Evolutionary conservation across 2,797 vertebrate species (phyloP), one percentile per base, ranked within the genome.

Genomic region (Phylloscopus collybita): DNA sequence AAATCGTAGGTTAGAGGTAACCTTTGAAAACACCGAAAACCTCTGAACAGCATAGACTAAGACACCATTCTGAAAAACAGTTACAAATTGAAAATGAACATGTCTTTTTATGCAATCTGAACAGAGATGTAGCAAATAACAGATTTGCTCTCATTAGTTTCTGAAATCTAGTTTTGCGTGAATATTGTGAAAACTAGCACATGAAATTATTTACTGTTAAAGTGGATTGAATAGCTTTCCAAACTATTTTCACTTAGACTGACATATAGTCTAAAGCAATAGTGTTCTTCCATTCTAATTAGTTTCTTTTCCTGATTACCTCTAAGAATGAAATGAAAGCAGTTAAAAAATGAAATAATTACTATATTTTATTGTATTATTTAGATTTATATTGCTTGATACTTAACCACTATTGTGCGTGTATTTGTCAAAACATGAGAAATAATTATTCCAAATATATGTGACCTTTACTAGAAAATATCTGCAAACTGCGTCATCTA

Each of bases 391-490:
- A 25, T 17, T 91, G 8, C 71, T 93, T 92, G 54, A 59, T 92
- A 56, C 73, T 76, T 96, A 93, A 76, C 34, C 56, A 57, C 51
- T 88, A 49, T 69, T 88, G 78, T 73, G 53, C 75, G 73, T 85
- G 65, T 78, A 62, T 44, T 93, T 97, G 88, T 97, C 95, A 97
- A 97, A 97, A 97, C 53, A 91, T 71, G 88, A 90, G 50, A 89
- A 92, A 93, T 95, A 97, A 97, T 97, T 97, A 97, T 53, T 82
- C 47, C 86, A 96, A 96, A 93, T 90, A 53, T 90, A 79, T 95
- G 65, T 88, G 92, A 96, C 83, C 54, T 93, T 91, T 94, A 91
- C 82, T 59, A 94, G 79, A 81, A 97, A 97, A 95, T 71, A 95
- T 91, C 93, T 93, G 60, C 80, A 89, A 87, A 90, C 38, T 87